Evolutionary conservation across 2,888 invertebrate species (phyloP).

Genomic region (Scaptomyza tumidula): DNA sequence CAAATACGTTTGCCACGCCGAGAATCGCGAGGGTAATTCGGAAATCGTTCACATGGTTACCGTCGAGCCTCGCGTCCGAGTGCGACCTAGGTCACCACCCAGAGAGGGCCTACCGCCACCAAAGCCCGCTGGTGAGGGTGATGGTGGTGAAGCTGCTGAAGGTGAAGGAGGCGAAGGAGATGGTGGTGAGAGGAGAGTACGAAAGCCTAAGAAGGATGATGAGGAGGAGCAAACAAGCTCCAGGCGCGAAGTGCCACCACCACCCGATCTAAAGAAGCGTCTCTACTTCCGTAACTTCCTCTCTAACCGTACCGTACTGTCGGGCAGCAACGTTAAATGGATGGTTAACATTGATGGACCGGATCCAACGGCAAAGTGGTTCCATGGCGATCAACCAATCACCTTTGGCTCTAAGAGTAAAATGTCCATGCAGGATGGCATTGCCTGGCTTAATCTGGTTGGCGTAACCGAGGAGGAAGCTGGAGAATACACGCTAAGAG

Average conservation of each 20-base stretch:
- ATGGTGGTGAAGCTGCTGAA: constrained; percentile 52
- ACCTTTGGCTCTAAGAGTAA: constrained; percentile 87
- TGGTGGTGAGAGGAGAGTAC: constrained; percentile 67
- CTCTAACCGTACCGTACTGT: constrained; percentile 90
- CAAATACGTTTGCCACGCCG: constrained; percentile 86
- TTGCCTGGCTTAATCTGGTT: constrained; percentile 90
- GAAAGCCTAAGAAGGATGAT: constrained; percentile 76
- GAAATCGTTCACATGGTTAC: constrained; percentile 90
- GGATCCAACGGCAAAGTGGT: constrained; percentile 90
- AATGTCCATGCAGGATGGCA: constrained; percentile 88
- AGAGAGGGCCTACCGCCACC: constrained; percentile 75
- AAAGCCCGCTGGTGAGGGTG: constrained; percentile 70
- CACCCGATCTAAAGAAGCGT: constrained; percentile 85
- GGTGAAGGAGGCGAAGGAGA: constrained; percentile 60
- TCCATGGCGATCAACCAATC: constrained; percentile 87
- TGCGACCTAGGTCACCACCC: constrained; percentile 76
- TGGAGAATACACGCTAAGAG: constrained; percentile 91
- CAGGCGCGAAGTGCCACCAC: constrained; percentile 81
- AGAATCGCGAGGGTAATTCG: constrained; percentile 90
- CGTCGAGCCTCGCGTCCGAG: constrained; percentile 86
- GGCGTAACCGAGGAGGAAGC: constrained; percentile 89
- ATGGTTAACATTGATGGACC: constrained; percentile 92
- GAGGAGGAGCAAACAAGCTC: constrained; percentile 72
- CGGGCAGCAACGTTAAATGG: constrained; percentile 90
- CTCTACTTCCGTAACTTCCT: constrained; percentile 89